Conservation (phyloP, 2,797 vertebrate genomes). For the Lacerta viridis region DNA sequence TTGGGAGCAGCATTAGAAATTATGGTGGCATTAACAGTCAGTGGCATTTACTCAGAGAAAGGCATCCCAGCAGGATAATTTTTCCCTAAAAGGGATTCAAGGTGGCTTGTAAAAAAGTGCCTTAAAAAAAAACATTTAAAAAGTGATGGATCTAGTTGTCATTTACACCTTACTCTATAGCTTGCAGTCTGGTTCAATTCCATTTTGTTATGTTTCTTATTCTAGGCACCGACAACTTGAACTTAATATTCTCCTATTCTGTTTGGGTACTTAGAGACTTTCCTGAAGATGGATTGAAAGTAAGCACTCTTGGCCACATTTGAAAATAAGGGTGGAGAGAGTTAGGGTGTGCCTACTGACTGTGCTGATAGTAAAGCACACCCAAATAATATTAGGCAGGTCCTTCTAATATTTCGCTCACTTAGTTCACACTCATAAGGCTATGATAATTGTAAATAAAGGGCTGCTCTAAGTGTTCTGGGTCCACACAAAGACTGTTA, state of each 20-base stretch:
- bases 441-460: background rate
- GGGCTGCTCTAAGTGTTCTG: background rate
- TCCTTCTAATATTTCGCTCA: background rate
- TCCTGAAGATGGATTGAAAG: slow-evolving; percentile 96
- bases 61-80: background rate
- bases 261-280: slow-evolving; percentile 96
- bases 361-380: slow-evolving; percentile 13
- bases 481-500: background rate
- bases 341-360: background rate
- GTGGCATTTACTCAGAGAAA: no score
- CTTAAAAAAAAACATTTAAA: background rate
- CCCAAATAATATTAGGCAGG: background rate
- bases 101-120: no score
- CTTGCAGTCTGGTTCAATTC: slow-evolving; percentile 1
- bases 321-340: slow-evolving; percentile 4
- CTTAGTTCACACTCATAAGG: background rate
- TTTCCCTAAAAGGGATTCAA: background rate
- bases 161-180: background rate
- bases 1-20: background rate
- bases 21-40: background rate
- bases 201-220: slow-evolving; percentile 35
- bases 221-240: slow-evolving; percentile 92
- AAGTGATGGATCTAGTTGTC: background rate
- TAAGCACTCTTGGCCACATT: slow-evolving; percentile 65
- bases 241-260: slow-evolving; percentile 96